phyloP scores from a whole-genome alignment of 64 coral and sea anemone species.

The Stylophora pistillata region DNA sequence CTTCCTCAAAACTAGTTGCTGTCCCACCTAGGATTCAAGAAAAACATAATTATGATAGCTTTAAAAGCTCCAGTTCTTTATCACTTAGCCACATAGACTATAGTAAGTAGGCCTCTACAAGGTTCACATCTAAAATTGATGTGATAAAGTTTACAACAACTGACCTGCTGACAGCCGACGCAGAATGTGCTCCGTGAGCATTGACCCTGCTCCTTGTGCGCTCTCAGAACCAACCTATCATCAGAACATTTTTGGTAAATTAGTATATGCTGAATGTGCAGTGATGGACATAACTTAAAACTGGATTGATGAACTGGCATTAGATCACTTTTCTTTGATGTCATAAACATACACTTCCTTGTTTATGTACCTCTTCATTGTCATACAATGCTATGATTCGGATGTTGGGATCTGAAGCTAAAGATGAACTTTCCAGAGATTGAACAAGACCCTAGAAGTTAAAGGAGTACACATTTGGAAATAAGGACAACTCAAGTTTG shows the following conservation, averaged over 20 bases:
- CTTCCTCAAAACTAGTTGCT: conserved; percentile 85
- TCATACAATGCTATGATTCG: conserved; percentile 87
- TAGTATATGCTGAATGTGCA: neutral
- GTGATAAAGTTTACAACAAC: neutral
- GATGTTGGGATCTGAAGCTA: conserved; percentile 80
- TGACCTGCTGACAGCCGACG: conserved; percentile 72
- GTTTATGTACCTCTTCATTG: conserved; percentile 83
- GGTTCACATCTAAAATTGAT: neutral
- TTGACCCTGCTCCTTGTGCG: conserved; percentile 92
- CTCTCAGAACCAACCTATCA: conserved; percentile 90
- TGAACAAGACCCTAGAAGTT: conserved; percentile 70
- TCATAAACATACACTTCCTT: too few species aligned
- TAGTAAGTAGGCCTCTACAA: too few species aligned
- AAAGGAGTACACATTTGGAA: neutral
- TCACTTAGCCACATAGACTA: too few species aligned
- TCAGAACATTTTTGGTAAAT: neutral
- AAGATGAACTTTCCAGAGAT: conserved; percentile 56
- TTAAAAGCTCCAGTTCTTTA: neutral
- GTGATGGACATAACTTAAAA: neutral
- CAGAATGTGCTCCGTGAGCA: conserved; percentile 85
- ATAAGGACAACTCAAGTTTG: too few species aligned
- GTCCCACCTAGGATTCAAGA: conserved; percentile 37
- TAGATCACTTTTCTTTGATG: neutral
- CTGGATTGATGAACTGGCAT: neutral
- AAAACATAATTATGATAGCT: neutral